Percentiles rank a stretch among this genome's conserved stretches.
phyloP scores from a whole-genome alignment of 2,113 vertebrate genomes.

The Lophura nycthemera region DNA sequence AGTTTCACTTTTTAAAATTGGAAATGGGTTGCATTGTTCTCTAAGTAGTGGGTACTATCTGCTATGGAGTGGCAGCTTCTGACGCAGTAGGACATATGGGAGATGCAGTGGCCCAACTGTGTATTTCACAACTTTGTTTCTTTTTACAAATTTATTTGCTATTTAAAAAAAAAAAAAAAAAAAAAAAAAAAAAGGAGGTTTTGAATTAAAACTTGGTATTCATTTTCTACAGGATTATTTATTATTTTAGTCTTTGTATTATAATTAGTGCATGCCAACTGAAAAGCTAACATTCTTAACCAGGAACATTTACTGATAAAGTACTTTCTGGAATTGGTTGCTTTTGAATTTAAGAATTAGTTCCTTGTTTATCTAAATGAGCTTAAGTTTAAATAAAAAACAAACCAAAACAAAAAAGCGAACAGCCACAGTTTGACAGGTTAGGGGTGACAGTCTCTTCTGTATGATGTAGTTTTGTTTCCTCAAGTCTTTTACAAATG shows the following conservation, averaged over 20 bases:
- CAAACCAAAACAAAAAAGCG: background rate
- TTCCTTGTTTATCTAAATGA: background rate
- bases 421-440: background rate
- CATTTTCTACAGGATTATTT: background rate
- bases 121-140: background rate
- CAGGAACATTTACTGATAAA: background rate
- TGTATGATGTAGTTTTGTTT: background rate
- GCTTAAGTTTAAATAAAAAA: background rate
- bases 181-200: background rate
- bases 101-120: background rate
- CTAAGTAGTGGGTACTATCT: background rate
- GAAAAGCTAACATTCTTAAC: background rate
- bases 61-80: background rate
- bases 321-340: background rate
- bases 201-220: background rate
- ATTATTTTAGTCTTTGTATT: background rate
- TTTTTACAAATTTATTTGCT: background rate
- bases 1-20: rapidly evolving
- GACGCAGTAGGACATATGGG: background rate
- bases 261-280: background rate
- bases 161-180: background rate
- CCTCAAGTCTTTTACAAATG: background rate
- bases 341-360: background rate
- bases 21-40: background rate
- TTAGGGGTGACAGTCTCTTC: background rate